Evolutionary conservation across 2,888 invertebrate genomes (phyloP), one percentile per base, ranked within the genome.

Genomic region (Drosophila parthenogenetica): DNA sequence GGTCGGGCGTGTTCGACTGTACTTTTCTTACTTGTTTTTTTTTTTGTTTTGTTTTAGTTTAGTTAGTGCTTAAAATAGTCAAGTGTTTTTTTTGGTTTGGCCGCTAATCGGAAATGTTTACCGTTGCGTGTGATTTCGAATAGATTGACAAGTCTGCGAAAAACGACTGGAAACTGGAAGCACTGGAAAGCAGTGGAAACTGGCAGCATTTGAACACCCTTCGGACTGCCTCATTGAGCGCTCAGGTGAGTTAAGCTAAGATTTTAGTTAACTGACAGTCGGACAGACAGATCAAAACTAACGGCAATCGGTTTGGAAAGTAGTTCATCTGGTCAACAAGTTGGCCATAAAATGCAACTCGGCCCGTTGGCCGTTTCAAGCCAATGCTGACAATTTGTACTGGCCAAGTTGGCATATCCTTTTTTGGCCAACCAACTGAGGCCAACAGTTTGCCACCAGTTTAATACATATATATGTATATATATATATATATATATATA

Each of bases 251-350:
- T 83, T 39, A 4, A 43, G 54, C 57, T 50, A 49, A 37, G 48
- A 48, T 43, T 69, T 55, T 46, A 39, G 59, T 16, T 25, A 58
- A 13, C 25, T 32, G 11, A 37, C 7, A n/a, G 39, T 48, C 17
- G 17, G 29, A 37, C 39, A 48, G 51, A 43, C 40, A 40, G 43
- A 16, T 4, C 59, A 37, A 51, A 71, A 54, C 51, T 68, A 82
- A 82, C 81, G 85, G 82, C 69, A 80, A 54, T 53, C 62, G 67
- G 19, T 22, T 63, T 77, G 51, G 83, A 83, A 83, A 83, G 83
- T 83, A 83, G 83, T 87, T 83, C 83, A 87, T 69, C 79, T 83
- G 83, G 83, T 83, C 83, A 83, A 74, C 77, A 69, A 74, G 76
- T 53, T 73, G 73, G 51, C 87, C 81, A 87, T 84, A 82, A 81